Base-by-base conservation (phyloP, 2,797 vertebrate genomes). In the Neosalanx taihuensis region DNA sequence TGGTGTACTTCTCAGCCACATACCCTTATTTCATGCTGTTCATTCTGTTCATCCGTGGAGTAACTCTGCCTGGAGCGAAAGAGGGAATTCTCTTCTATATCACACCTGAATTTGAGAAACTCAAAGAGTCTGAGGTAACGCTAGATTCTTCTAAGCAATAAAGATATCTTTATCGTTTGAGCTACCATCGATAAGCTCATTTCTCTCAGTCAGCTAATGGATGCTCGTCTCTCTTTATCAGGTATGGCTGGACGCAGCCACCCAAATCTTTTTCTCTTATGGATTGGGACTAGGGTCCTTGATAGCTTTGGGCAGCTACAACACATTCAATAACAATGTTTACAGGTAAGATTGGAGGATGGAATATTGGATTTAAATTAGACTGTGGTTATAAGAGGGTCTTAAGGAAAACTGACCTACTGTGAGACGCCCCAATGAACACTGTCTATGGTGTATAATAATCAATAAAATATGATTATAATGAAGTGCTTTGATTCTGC, bases 221-320 rank as follows among this genome's bases (percentile, higher is more conserved):
- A 46, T 46, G 41, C 41, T 12, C 81, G 57, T 84, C 67, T 76
- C 77, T 74, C 51, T 83, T 58, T 80, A 72, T 77, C 85, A 99
- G 97, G 97, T 99, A 75, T 99, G 97, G 97, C 91, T 99, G 79
- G 97, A 99, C 81, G 97, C 97, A 66, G 97, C 97, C 53, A 99
- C 97, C 6, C 97, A 99, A 92, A 99, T 99, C 81, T 99, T 99
- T 87, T 99, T 99, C 88, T 99, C 97, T 31, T 99, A 99, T 0
- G 97, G 97, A 75, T 88, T 99, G 92, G 97, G 97, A 80, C 91
- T 99, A 78, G 97, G 97, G 2, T 99, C 97, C 59, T 90, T 99
- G 79, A 99, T 99, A 80, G 97, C 97, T 72, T 95, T 99, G n/a
- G 97, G 97, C 77, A 99, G 97, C 90, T 99, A 99, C 87, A 99